These are phyloP conservation scores for Silvanus unidentatus DNA, from an alignment of 2,888 invertebrate species.

Conservation along the genomic window DNA sequence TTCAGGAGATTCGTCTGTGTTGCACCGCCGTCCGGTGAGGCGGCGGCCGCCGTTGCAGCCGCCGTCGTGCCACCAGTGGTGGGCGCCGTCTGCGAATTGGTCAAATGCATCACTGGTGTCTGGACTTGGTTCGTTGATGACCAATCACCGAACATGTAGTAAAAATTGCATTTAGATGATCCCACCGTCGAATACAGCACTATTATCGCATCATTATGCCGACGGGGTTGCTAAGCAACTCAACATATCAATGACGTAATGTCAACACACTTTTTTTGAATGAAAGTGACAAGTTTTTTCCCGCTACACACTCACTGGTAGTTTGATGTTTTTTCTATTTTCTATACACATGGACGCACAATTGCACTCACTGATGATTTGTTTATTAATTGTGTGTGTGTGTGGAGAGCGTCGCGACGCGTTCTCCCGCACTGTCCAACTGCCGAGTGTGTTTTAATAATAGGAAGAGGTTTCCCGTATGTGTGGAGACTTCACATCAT, in stretches of 20 bases:
- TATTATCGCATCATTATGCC: conserved; percentile 1
- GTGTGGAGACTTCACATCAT: too few relatives aligned
- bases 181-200: neutral
- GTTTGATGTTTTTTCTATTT: too few relatives aligned
- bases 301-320: conserved; percentile 9
- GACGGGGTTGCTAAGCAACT: conserved; percentile 41
- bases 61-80: conserved; percentile 54
- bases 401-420: too few relatives aligned
- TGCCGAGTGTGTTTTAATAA: too few relatives aligned
- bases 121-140: conserved; percentile 16
- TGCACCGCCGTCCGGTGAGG: conserved; percentile 67
- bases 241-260: conserved; percentile 40
- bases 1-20: conserved; percentile 64
- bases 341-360: too few relatives aligned
- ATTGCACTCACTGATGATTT: too few relatives aligned
- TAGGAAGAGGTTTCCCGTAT: too few relatives aligned
- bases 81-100: conserved; percentile 48
- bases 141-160: conserved; percentile 38
- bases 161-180: neutral
- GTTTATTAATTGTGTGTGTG: too few relatives aligned
- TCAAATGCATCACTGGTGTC: conserved; percentile 45
- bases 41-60: conserved; percentile 51
- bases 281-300: conserved; percentile 60
- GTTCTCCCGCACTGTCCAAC: too few relatives aligned
- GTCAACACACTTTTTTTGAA: conserved; percentile 51